Base-by-base conservation (phyloP, 1,140 invertebrate species). In the Cyphomyrmex costatus region DNA sequence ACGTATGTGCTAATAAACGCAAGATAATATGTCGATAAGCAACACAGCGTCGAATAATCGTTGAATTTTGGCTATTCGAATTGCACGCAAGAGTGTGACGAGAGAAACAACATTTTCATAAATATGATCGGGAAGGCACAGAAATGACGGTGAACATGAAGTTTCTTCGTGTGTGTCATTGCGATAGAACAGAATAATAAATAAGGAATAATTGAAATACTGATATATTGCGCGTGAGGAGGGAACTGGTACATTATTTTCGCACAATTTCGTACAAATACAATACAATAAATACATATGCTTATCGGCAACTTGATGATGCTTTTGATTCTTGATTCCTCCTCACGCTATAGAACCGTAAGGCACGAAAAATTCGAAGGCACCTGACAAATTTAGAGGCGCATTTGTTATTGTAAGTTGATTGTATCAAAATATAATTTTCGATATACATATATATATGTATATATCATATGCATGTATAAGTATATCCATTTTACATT, bases 361-460 rank as follows among this genome's bases (percentile, higher is more conserved):
- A 93, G 92, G 92, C 92, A 93, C 92, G 89, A 91, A 80, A 80
- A 89, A 89, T 88, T 70, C 56, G 60, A 90, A 90, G 88, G 89
- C 89, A 89, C 89, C 88, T 74, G 88, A 78, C 49, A 70, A 89
- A 63, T 86, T 89, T 60, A 70, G 68, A 80, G 74, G 66, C 85
- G 85, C 51, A 19, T 89, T 87, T 61, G 66, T 89, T 79, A 49
- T 58, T 83, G 76, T 65, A 88, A 90, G 51, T 84, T 83, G 65
- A 83, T 90, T 49, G 61, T 90, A 91, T 90, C 91, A 89, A 92
- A 92, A 92, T 92, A 92, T 90, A 90, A 87, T 74, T 90, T 66
- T 82, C 65, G 73, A 91, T 90, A 90, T 92, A 91, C 89, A 21
- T 21, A 56, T 21, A 12, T 82, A 86, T 83, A 51, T 78, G 88